Evolutionary conservation across 92 coral and sea anemone species (phyloP), one percentile per base, ranked within the genome.

Genomic region (Heteractis magnifica): DNA sequence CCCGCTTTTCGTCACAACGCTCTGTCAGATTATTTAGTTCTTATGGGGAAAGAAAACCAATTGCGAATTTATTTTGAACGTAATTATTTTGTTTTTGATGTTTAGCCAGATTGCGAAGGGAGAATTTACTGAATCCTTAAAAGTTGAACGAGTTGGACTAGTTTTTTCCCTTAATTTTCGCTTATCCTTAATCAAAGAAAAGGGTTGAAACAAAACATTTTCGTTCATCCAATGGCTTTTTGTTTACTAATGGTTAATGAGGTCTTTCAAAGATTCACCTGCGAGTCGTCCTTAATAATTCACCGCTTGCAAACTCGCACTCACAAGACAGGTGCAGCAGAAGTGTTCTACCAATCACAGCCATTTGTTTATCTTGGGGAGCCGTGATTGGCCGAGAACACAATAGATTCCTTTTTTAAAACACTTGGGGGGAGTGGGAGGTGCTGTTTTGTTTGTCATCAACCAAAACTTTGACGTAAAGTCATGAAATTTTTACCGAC

Each of bases 331-430:
- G 75, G 75, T 80, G 76, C 23, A 49, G 53, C 19, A 0, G 0
- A 14, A 10, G 55, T 8, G 70, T 18, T 53, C 75, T 21, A 51
- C 83, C 83, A 80, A 80, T 80, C 83, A 80, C 14, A 59, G 58
- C 75, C 2, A 68, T 9, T 68, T 23, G 73, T 68, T 68, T 68
- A 23, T 20, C 44, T 5, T 10, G 20, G 4, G 8, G 73, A 68
- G 73, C 2, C 10, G 49, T 68, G 73, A 68, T 68, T 68, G 73
- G 73, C 23, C 49, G 15, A 68, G 49, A 68, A 68, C 14, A 68
- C 73, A 68, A 68, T n/a, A 26, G 49, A 68, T 20, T 26, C 44
- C 4, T 11, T 26, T 5, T 68, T 68, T 20, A 68, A 68, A 68
- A 21, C 73, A 68, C 49, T 23, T 6, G 73, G 73, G 44, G 73